Conservation (phyloP, 1,140 invertebrate species). For the Aphidius ervi region DNA sequence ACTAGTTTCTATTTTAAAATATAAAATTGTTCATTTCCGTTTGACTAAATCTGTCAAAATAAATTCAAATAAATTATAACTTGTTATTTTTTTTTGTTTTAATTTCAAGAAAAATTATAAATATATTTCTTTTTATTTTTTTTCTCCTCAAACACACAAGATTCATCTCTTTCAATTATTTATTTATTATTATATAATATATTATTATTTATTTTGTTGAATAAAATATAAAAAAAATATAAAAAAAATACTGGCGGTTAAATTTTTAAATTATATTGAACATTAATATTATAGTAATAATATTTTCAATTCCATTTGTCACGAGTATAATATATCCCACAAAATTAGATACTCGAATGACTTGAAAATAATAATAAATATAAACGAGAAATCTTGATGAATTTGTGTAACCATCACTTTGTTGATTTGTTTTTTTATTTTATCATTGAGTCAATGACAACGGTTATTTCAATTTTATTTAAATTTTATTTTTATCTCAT, state of each 20-base stretch:
- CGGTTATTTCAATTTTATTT: constrained; percentile 16
- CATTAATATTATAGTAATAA: constrained; percentile 23
- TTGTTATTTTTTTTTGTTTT: too few relatives aligned
- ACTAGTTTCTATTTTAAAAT: too few relatives aligned
- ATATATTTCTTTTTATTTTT: too few relatives aligned
- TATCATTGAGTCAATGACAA: neutral
- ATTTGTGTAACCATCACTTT: constrained; percentile 13
- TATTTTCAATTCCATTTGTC: constrained; percentile 35
- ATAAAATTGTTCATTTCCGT: too few relatives aligned
- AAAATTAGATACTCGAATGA: constrained; percentile 15
- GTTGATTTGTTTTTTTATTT: neutral
- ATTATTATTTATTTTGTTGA: too few relatives aligned
- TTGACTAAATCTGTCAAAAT: too few relatives aligned
- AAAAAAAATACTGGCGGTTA: constrained; percentile 26
- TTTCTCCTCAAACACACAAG: too few relatives aligned
- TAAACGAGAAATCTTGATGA: constrained; percentile 11
- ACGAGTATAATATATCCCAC: constrained; percentile 17
- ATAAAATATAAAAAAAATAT: neutral
- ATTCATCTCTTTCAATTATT: too few relatives aligned
- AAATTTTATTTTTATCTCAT: neutral
- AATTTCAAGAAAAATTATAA: too few relatives aligned
- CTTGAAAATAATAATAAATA: constrained; percentile 14
- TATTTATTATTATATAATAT: too few relatives aligned
- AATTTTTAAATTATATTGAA: constrained; percentile 39
- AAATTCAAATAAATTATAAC: too few relatives aligned